A percentile compares a stretch with the other conserved stretches of the same genome.
Conservation (phyloP, 1,140 invertebrate species). For the Panagrolaimus sp. region DNA sequence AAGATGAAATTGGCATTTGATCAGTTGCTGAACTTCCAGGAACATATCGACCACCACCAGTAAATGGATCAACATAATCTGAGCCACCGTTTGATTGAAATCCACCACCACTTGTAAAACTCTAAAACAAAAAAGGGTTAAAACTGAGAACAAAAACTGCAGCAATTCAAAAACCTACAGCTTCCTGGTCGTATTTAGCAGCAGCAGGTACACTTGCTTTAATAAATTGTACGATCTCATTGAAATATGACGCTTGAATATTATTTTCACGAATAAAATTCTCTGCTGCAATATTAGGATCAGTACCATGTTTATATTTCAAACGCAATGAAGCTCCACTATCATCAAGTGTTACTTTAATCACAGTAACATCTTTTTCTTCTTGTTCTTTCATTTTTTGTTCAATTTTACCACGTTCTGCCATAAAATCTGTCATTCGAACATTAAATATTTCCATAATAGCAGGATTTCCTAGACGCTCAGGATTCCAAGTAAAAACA, state of each 20-base stretch:
- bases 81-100: constrained; percentile 21
- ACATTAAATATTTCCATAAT: constrained; percentile 67
- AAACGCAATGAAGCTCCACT: constrained; percentile 75
- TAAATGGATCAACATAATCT: constrained; percentile 57
- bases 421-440: constrained; percentile 59
- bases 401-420: constrained; percentile 58
- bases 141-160: too few species aligned
- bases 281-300: constrained; percentile 66
- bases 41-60: constrained; percentile 30
- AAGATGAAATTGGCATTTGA: constrained; percentile 25
- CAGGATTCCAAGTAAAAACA: constrained; percentile 72
- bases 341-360: constrained; percentile 86
- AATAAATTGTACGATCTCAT: constrained; percentile 35
- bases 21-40: background rate
- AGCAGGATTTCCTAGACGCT: constrained; percentile 66
- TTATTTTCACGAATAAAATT: constrained; percentile 23
- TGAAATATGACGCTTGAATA: constrained; percentile 25
- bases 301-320: constrained; percentile 75
- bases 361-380: constrained; percentile 16
- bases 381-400: constrained; percentile 13
- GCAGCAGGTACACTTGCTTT: constrained; percentile 28
- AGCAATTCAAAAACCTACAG: too few species aligned
- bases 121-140: constrained; percentile 20
- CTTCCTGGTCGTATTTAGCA: constrained; percentile 20
- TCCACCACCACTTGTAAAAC: constrained; percentile 61